Conservation (phyloP, 2,888 invertebrate genomes). For the Lasiommata megera region DNA sequence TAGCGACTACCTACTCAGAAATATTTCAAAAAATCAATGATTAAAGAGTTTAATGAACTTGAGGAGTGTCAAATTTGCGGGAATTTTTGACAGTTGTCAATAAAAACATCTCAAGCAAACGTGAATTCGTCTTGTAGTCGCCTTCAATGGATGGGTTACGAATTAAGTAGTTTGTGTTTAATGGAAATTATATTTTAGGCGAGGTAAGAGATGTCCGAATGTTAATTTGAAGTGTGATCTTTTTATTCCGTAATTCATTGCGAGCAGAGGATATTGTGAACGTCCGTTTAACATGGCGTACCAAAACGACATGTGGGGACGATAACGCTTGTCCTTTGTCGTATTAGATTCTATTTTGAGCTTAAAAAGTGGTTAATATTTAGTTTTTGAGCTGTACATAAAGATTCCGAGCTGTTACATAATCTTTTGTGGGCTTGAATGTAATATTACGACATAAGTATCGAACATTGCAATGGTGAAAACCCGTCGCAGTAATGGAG, state of each 20-base stretch:
- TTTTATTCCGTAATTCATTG: slow-evolving; percentile 31
- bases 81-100: slow-evolving; percentile 76
- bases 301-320: slow-evolving; percentile 71
- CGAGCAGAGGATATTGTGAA: slow-evolving; percentile 32
- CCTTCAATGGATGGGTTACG: slow-evolving; percentile 60
- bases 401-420: slow-evolving; percentile 53
- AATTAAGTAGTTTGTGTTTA: slow-evolving; percentile 37
- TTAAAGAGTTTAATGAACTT: slow-evolving; percentile 1
- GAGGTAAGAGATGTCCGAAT: slow-evolving; percentile 39
- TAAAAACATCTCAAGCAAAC: slow-evolving; percentile 63
- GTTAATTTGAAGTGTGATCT: slow-evolving; percentile 30
- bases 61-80: slow-evolving; percentile 65
- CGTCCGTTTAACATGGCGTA: slow-evolving; percentile 73
- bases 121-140: slow-evolving; percentile 46
- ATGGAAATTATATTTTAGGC: slow-evolving; percentile 33
- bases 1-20: too few relatives aligned
- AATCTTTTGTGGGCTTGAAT: slow-evolving; percentile 55
- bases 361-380: slow-evolving; percentile 43
- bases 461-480: slow-evolving; percentile 72
- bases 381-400: slow-evolving; percentile 51
- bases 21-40: slow-evolving; percentile 1
- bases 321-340: slow-evolving; percentile 70
- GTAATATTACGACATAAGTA: slow-evolving; percentile 55
- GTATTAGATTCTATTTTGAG: slow-evolving; percentile 54
- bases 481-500: slow-evolving; percentile 80